Conservation (phyloP, 1,140 invertebrate species). For the Asobara japonica region DNA sequence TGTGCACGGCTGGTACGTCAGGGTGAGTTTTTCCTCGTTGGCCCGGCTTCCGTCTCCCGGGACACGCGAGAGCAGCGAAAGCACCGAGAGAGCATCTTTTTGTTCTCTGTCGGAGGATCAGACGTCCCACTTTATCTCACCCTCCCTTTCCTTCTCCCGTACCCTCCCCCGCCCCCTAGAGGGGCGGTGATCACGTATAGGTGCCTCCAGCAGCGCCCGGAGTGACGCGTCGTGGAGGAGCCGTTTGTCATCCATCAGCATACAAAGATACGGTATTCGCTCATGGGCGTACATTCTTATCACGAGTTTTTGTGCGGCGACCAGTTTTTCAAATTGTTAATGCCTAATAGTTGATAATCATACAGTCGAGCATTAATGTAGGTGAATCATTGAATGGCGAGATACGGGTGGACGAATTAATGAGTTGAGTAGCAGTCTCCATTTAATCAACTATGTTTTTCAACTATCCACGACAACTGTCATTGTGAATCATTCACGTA, state of each 20-base stretch:
- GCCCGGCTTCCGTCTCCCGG: slow-evolving; percentile 62
- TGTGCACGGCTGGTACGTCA: slow-evolving; percentile 27
- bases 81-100: slow-evolving; percentile 60
- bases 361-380: no score
- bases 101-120: slow-evolving; percentile 58
- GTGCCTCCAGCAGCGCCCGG: slow-evolving; percentile 48
- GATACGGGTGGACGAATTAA: no score
- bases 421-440: no score
- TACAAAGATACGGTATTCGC: slow-evolving; percentile 41
- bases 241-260: slow-evolving; percentile 65
- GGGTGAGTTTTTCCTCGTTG: slow-evolving; percentile 62
- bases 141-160: slow-evolving; percentile 26
- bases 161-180: slow-evolving; percentile 38
- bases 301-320: slow-evolving; percentile 19
- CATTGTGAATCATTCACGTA: no score
- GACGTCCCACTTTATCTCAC: slow-evolving; percentile 59
- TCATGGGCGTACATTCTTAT: slow-evolving; percentile 50
- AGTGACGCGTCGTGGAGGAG: slow-evolving; percentile 63
- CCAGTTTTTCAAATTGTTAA: no score
- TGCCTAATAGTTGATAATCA: no score
- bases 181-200: slow-evolving; percentile 61
- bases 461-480: no score
- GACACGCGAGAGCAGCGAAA: slow-evolving; percentile 54
- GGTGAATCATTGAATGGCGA: no score
- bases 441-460: no score